Evolutionary conservation across 2,113 vertebrate genomes (phyloP), one percentile per base, ranked within the genome.

Genomic region (Xiphophorus hellerii): DNA sequence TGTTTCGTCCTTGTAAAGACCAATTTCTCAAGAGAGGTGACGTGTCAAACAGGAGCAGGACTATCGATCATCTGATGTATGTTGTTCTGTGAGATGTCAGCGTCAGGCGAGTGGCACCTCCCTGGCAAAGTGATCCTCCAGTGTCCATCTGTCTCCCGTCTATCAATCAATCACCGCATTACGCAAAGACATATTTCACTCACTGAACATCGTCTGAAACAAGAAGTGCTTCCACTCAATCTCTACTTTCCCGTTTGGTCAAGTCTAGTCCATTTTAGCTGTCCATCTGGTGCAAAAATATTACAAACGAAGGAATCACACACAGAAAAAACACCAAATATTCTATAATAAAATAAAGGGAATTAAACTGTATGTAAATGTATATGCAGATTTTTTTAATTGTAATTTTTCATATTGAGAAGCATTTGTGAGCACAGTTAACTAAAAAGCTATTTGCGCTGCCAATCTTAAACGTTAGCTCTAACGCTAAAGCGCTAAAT

Each of bases 21-120:
- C 83, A 65, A 76, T 84, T 83, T 80, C 87, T 90, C 77, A 77
- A 69, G 71, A 69, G n/a, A 74, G 69, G 69, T 71, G 84, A 62
- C 76, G 68, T 1, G 29, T 78, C 30, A 31, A 82, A 80, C 75
- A 76, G 67, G 62, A 74, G 60, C 81, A 81, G 84, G 80, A 73
- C 77, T 87, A 90, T 90, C 82, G 90, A 92, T 90, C 90, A 87
- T 74, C 71, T 84, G 91, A 90, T 76, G 83, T 82, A 77, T 88
- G 86, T 84, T 82, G 74, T 76, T 87, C 84, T 85, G 78, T 83
- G 81, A 90, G 82, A 84, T 75, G 88, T 91, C 90, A 90, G 83
- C 42, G 74, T 90, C 84, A 76, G 78, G 88, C 90, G 87, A 90
- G 74, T 86, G 81, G 84, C 85, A 79, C 81, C 89, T 87, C 80